Evolutionary conservation across 1,140 invertebrate species (phyloP).

Genomic region (Diachasmimorpha longicaudata): DNA sequence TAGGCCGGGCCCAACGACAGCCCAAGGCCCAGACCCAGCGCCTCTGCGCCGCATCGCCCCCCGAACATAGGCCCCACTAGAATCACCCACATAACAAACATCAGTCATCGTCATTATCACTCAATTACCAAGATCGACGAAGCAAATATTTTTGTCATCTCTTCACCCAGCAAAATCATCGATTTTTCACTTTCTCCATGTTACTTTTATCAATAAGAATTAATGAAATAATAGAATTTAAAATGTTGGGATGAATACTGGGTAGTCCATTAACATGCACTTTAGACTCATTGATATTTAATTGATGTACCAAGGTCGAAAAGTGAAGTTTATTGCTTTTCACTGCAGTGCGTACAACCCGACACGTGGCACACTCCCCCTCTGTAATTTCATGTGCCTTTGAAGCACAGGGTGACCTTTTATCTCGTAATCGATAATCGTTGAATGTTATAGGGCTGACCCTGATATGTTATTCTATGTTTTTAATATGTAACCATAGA

Average conservation of each 20-base stretch:
- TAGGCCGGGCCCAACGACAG: conserved; percentile 63
- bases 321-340: conserved; percentile 55
- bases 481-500: neutral
- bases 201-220: neutral
- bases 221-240: neutral
- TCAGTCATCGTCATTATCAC: conserved; percentile 51
- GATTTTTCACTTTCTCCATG: neutral
- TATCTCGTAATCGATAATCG: conserved; percentile 22
- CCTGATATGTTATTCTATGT: neutral
- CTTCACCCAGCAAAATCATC: neutral
- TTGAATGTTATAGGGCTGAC: conserved; percentile 10
- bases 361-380: conserved; percentile 50
- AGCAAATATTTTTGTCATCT: neutral
- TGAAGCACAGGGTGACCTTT: neutral
- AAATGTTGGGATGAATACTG: neutral
- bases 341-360: conserved; percentile 35
- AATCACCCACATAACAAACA: conserved; percentile 54
- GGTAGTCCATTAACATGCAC: conserved; percentile 52
- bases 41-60: conserved; percentile 64
- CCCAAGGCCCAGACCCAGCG: conserved; percentile 62
- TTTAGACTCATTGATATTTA: conserved; percentile 39
- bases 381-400: conserved; percentile 2
- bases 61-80: conserved; percentile 64
- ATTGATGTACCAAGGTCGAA: neutral
- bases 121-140: neutral